Evolutionary conservation across 2,888 invertebrate genomes (phyloP).

Genomic region (Orthosia cruda): DNA sequence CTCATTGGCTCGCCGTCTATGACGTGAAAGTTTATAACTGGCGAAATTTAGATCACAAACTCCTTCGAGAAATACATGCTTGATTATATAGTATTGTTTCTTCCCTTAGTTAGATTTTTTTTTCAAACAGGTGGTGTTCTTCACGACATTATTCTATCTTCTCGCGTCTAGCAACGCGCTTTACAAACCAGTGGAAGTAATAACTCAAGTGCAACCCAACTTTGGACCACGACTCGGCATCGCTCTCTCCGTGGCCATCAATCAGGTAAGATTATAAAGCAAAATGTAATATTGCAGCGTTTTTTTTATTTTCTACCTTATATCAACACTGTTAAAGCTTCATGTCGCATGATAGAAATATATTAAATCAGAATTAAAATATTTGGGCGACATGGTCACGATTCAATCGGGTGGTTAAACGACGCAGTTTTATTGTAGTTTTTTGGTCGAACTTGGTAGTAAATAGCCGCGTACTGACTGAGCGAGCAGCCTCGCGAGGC

Average conservation of each 20-base stretch:
- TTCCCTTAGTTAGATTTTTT: slow-evolving; percentile 6
- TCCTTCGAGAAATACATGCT: background rate
- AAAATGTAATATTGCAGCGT: background rate
- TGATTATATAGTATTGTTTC: background rate
- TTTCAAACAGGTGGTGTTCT: slow-evolving; percentile 96
- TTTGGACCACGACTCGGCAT: slow-evolving; percentile 95
- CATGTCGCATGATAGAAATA: background rate
- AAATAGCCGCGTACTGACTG: no score
- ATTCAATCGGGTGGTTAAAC: background rate
- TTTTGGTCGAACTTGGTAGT: no score
- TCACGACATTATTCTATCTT: slow-evolving; percentile 99
- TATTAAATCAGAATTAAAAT: background rate
- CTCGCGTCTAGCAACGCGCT: slow-evolving; percentile 94
- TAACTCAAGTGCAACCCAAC: slow-evolving; percentile 95
- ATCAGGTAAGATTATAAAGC: slow-evolving; percentile 91
- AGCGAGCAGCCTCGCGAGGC: no score
- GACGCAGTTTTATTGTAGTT: background rate
- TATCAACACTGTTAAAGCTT: background rate
- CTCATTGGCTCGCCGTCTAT: no score
- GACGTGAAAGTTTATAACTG: no score
- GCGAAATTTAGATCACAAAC: no score
- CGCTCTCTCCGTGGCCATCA: slow-evolving; percentile 97
- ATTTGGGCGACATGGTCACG: no score
- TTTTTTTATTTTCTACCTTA: background rate
- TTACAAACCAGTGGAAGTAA: slow-evolving; percentile 98